Conservation (phyloP, 2,113 vertebrate species). For the Australoheros scitulus region DNA sequence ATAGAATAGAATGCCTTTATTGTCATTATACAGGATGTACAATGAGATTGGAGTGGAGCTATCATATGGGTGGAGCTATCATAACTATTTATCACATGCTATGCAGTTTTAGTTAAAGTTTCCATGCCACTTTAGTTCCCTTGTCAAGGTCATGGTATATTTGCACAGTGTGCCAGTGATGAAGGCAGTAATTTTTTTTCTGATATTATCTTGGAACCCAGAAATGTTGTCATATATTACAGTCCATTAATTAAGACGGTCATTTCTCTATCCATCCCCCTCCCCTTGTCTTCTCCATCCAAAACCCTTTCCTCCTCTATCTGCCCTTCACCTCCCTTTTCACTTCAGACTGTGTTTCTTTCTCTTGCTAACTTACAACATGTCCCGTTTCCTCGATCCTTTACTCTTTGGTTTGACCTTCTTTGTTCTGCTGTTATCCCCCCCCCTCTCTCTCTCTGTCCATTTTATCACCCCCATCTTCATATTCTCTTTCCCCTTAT, state of each 20-base stretch:
- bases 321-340: slow-evolving; percentile 48
- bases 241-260: slow-evolving; percentile 69
- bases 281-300: slow-evolving; percentile 51
- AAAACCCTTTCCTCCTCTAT: slow-evolving; percentile 45
- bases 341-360: slow-evolving; percentile 21
- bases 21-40: no score
- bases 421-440: slow-evolving; percentile 13
- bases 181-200: slow-evolving; percentile 57
- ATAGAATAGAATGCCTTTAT: no score
- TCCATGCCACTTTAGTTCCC: slow-evolving; percentile 33
- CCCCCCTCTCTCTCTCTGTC: neutral
- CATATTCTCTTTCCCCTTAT: slow-evolving; percentile 1
- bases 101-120: slow-evolving; percentile 28
- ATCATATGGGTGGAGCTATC: slow-evolving; percentile 47
- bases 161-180: slow-evolving; percentile 54
- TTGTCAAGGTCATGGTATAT: slow-evolving; percentile 67
- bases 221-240: slow-evolving; percentile 66
- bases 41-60: no score
- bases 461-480: neutral
- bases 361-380: slow-evolving; percentile 37
- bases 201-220: slow-evolving; percentile 71
- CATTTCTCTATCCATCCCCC: slow-evolving; percentile 40
- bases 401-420: slow-evolving; percentile 19
- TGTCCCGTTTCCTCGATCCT: slow-evolving; percentile 3
- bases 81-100: slow-evolving; percentile 50